Conservation (phyloP, 2,797 vertebrate species). For the Numenius phaeopus region DNA sequence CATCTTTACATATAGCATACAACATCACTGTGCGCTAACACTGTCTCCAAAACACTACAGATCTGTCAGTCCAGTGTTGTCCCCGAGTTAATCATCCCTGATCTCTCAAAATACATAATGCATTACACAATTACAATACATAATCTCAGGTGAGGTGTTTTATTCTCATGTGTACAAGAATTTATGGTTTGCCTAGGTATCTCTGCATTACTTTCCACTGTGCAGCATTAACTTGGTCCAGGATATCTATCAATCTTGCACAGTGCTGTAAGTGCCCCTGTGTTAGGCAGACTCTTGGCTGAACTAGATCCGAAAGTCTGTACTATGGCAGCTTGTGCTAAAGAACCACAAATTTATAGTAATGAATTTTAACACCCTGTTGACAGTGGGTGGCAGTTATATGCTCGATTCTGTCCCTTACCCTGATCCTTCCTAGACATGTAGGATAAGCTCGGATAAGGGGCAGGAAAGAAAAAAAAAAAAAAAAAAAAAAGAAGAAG, state of each 20-base stretch:
- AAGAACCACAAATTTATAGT: not conserved
- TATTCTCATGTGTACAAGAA: not conserved
- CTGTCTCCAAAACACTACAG: not conserved
- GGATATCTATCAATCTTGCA: not conserved
- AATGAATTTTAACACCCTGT: not conserved
- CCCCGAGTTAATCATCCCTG: not conserved
- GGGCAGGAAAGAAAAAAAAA: too few species aligned
- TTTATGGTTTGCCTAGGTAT: not conserved
- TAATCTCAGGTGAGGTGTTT: not conserved
- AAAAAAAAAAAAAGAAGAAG: fast-evolving
- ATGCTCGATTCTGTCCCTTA: not conserved
- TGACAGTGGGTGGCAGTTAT: not conserved
- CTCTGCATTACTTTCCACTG: not conserved
- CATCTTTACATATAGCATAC: not conserved
- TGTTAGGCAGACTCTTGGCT: not conserved
- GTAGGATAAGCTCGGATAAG: not conserved
- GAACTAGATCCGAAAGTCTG: not conserved
- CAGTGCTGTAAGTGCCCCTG: not conserved
- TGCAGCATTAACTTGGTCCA: not conserved
- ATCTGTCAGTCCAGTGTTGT: not conserved
- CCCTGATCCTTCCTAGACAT: not conserved
- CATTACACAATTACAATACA: not conserved
- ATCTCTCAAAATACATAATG: not conserved
- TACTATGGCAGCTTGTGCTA: not conserved
- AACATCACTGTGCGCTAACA: not conserved